A percentile compares a stretch with the other conserved stretches of the same genome.
phyloP scores from a whole-genome alignment of 2,888 invertebrate genomes.

The Cryptocephalus moraei region DNA sequence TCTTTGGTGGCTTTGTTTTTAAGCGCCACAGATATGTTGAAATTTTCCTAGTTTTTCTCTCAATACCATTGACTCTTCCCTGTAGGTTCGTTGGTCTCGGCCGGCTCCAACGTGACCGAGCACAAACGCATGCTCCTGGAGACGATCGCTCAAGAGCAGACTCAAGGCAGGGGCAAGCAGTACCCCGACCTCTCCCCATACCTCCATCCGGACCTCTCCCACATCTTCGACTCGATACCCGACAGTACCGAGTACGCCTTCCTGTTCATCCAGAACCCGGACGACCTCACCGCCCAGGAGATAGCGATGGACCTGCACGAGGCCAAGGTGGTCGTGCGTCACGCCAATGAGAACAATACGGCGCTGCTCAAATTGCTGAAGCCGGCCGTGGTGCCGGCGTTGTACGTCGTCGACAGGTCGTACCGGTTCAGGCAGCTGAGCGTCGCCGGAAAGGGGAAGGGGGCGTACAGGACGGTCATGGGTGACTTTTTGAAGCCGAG shows the following conservation, averaged over 20 bases:
- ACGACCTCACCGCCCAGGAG: conserved; percentile 53
- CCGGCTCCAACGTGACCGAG: conserved; percentile 42
- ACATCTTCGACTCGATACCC: conserved; percentile 42
- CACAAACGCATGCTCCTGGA: conserved; percentile 47
- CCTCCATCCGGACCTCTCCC: conserved; percentile 31
- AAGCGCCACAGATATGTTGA: too few species aligned
- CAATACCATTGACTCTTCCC: background rate
- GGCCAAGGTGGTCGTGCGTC: conserved; percentile 48
- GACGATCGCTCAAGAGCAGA: conserved; percentile 53
- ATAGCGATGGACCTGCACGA: conserved; percentile 55
- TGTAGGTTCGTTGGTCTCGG: conserved; percentile 29
- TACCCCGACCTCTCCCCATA: conserved; percentile 59
- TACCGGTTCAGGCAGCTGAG: conserved; percentile 19
- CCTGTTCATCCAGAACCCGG: conserved; percentile 54
- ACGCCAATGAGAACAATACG: conserved; percentile 43
- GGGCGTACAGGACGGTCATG: conserved; percentile 39
- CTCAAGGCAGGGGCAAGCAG: conserved; percentile 45
- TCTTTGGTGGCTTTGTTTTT: too few species aligned
- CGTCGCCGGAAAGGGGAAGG: conserved; percentile 7
- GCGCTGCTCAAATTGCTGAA: conserved; percentile 40
- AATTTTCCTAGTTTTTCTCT: too few species aligned
- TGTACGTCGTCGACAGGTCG: conserved; percentile 42
- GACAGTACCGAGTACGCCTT: conserved; percentile 46
- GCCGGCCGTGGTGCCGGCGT: conserved; percentile 43
- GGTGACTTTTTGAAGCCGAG: conserved; percentile 41